Evolutionary conservation across 2,888 invertebrate species (phyloP).

Genomic region (Lepetodrilus schrolli): DNA sequence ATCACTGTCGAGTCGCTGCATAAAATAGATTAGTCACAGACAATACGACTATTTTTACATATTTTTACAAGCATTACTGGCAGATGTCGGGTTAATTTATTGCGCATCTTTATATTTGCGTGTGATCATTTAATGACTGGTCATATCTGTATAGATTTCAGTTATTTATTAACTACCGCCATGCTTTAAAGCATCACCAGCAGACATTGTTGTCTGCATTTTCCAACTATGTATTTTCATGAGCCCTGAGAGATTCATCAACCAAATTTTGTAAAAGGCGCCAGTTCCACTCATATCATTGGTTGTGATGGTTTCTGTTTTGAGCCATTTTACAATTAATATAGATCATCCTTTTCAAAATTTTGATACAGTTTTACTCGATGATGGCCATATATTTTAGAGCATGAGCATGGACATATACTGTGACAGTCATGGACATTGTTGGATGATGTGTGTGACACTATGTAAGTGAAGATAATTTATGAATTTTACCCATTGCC

Average conservation of each 20-base stretch:
- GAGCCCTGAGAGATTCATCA: background rate
- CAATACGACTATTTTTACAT: slow-evolving; percentile 24
- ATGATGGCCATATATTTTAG: slow-evolving; percentile 22
- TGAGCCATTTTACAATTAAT: background rate
- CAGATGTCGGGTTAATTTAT: slow-evolving; percentile 22
- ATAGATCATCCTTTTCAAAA: slow-evolving; percentile 1
- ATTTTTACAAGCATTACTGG: slow-evolving; percentile 17
- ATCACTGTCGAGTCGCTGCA: background rate
- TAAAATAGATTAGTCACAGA: slow-evolving; percentile 7
- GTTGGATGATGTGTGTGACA: too few relatives aligned
- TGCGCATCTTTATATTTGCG: slow-evolving; percentile 3
- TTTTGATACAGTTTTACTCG: slow-evolving; percentile 13
- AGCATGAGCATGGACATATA: background rate
- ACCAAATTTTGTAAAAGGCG: slow-evolving; percentile 14
- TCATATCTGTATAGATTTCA: slow-evolving; percentile 10
- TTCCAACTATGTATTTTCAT: background rate
- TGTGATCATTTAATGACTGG: slow-evolving; percentile 1
- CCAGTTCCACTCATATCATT: background rate
- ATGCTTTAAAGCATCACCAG: slow-evolving; percentile 16
- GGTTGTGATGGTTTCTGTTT: slow-evolving; percentile 1
- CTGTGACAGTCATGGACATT: background rate
- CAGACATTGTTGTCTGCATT: background rate
- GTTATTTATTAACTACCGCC: slow-evolving; percentile 24
- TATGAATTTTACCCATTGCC: background rate
- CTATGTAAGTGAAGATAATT: background rate